These are phyloP conservation scores for Xerus inauris DNA, from an alignment of 2,113 vertebrate species.

Conservation along the genomic window DNA sequence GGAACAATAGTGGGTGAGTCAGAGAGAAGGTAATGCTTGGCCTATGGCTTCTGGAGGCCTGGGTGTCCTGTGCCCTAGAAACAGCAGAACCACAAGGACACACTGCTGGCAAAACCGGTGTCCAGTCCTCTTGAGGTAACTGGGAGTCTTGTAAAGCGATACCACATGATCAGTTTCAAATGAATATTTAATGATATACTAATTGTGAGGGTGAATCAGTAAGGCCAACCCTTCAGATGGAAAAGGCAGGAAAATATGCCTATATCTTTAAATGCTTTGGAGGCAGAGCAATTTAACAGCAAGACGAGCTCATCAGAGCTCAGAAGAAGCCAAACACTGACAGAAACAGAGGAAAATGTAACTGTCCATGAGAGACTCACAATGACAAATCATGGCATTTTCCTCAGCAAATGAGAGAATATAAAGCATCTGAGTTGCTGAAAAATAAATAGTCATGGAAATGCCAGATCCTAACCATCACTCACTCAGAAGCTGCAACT, in stretches of 20 bases:
- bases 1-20: no score
- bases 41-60: background rate
- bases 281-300: background rate
- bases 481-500: slow-evolving; percentile 31
- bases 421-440: slow-evolving; percentile 33
- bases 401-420: slow-evolving; percentile 30
- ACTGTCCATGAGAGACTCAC: slow-evolving; percentile 22
- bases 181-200: background rate
- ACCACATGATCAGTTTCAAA: background rate
- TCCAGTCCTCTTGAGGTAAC: no score
- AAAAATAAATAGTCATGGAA: slow-evolving; percentile 55
- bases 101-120: background rate
- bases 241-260: background rate
- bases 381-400: slow-evolving; percentile 55
- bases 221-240: background rate
- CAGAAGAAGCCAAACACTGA: background rate
- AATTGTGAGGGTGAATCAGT: background rate
- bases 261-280: background rate
- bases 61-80: no score
- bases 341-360: slow-evolving; percentile 39
- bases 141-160: background rate
- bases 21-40: background rate
- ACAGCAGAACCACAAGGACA: background rate
- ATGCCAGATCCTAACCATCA: slow-evolving; percentile 10
- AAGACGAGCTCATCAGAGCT: background rate